Base-by-base conservation (phyloP, 2,888 invertebrate genomes). In the Melolontha melolontha region DNA sequence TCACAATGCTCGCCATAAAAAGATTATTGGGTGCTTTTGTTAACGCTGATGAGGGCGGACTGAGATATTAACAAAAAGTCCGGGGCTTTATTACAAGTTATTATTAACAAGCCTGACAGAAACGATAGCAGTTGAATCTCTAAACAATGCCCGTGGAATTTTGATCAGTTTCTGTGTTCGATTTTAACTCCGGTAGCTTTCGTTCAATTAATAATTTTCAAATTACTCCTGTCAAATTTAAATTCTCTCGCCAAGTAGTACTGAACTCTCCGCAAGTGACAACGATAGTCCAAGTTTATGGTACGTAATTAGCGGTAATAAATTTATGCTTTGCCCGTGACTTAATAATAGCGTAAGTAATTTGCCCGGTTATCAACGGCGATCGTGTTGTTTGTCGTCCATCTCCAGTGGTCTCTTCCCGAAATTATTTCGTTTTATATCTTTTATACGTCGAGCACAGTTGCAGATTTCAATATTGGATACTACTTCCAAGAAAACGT, bases 21-120 rank as follows among this genome's bases (percentile, higher is more conserved):
- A 77, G 76, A 75, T 78, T 78, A 79, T 79, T 78, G 76, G 76
- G 74, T 72, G 76, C 77, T 74, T 78, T 79, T 79, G 79, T 79
- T 77, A 75, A 69, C 75, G 72, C 73, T 79, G 79, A 79, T 79
- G 79, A 79, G 78, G 78, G 79, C 77, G 79, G 77, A 76, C 76
- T 75, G 73, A 72, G 71, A 76, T 75, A 78, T 78, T 78, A 78
- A 79, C 76, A 77, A 77, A 74, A 75, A 75, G 74, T 72, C 73
- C 72, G 68, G 69, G 70, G 73, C 72, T 74, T 73, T 75, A 77
- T 76, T 76, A 76, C 75, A 74, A 71, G 75, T 75, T 76, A 74
- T 78, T 77, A 77, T 78, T 78, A 77, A 76, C 74, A 67, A 73
- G 70, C 55, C 73, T 75, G 76, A 74, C 75, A 75, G 73, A 73